These are phyloP conservation scores for Galerucella nymphaeae DNA, from an alignment of 2,888 invertebrate species.

Conservation along the genomic window DNA sequence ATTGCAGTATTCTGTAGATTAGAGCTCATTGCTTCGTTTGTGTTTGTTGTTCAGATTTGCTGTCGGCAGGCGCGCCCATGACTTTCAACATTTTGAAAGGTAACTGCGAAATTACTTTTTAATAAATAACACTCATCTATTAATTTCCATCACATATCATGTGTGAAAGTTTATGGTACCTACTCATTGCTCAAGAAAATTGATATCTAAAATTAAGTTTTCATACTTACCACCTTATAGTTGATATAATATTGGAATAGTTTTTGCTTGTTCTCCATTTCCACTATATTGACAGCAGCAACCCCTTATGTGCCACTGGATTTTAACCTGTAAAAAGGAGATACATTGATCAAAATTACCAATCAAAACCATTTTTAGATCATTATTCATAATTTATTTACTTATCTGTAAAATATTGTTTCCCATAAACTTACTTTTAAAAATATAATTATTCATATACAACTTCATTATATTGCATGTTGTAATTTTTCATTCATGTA, in stretches of 20 bases:
- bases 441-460: too few species aligned
- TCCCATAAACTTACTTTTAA: too few species aligned
- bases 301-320: neutral
- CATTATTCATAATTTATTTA: too few species aligned
- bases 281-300: neutral
- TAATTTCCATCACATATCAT: conserved; percentile 28
- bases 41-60: conserved; percentile 82
- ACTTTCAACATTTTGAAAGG: conserved; percentile 90
- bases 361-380: too few species aligned
- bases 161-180: conserved; percentile 9
- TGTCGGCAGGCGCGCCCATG: conserved; percentile 84
- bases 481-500: too few species aligned
- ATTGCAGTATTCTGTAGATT: conserved; percentile 57
- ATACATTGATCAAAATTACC: too few species aligned
- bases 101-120: conserved; percentile 67
- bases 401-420: too few species aligned
- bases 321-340: neutral
- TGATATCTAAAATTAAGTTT: conserved; percentile 7
- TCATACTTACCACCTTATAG: neutral
- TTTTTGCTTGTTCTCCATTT: neutral
- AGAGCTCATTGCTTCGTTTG: conserved; percentile 70
- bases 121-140: conserved; percentile 45
- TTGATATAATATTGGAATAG: neutral
- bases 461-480: too few species aligned
- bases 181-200: neutral